Conservation (phyloP, 2,888 invertebrate genomes). For the Vesta saturnalis region DNA sequence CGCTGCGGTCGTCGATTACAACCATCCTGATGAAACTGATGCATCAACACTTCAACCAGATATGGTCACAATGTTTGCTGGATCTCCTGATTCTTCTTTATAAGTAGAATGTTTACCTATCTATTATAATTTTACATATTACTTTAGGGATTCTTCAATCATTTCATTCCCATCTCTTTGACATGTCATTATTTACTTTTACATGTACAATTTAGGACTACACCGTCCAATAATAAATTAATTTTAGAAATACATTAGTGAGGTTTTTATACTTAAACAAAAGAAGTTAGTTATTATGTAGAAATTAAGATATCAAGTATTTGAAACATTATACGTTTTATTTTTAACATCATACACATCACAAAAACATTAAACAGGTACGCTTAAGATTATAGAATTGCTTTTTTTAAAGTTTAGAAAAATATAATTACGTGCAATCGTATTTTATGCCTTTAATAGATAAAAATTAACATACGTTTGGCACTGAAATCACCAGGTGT, state of each 20-base stretch:
- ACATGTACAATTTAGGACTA: constrained; percentile 6
- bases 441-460: too few relatives aligned
- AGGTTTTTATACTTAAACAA: too few relatives aligned
- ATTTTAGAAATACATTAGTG: constrained; percentile 17
- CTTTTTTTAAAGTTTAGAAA: too few relatives aligned
- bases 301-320: too few relatives aligned
- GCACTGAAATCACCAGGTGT: too few relatives aligned
- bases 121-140: constrained; percentile 25
- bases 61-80: constrained; percentile 61
- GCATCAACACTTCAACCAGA: constrained; percentile 70
- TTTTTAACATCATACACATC: too few relatives aligned
- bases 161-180: constrained; percentile 43
- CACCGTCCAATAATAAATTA: constrained; percentile 13
- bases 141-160: constrained; percentile 42
- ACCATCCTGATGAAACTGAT: constrained; percentile 62
- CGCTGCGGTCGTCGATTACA: constrained; percentile 63
- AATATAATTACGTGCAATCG: too few relatives aligned
- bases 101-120: constrained; percentile 34
- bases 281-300: too few relatives aligned
- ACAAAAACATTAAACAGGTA: too few relatives aligned
- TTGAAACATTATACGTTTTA: too few relatives aligned
- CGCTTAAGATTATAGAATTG: too few relatives aligned
- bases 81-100: constrained; percentile 48
- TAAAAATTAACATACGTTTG: too few relatives aligned
- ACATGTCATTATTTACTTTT: not conserved